A percentile compares a stretch with the other conserved stretches of the same genome.
Conservation (phyloP, 2,113 vertebrate genomes). For the Epinephelus lanceolatus region DNA sequence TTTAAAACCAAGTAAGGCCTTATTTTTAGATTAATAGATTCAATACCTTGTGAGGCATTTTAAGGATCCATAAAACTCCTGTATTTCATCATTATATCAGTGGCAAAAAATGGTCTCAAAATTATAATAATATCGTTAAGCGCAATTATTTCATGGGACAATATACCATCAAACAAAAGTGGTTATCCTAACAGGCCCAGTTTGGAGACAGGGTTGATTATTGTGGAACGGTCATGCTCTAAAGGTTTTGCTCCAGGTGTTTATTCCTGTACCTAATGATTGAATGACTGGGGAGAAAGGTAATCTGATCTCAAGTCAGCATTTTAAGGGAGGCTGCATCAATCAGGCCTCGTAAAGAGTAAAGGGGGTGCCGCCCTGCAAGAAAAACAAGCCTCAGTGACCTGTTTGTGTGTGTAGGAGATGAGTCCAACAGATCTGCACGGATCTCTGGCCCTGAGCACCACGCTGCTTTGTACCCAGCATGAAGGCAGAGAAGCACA, state of each 20-base stretch:
- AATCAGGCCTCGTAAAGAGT: conserved; percentile 35
- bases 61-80: too few relatives aligned
- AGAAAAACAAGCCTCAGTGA: conserved; percentile 56
- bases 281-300: conserved; percentile 9
- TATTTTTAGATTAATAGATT: too few relatives aligned
- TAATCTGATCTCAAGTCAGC: conserved; percentile 50
- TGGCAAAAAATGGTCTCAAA: too few relatives aligned
- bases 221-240: not conserved
- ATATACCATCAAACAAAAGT: too few relatives aligned
- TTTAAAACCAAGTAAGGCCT: too few relatives aligned
- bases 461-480: conserved; percentile 64
- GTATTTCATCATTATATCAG: too few relatives aligned
- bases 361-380: conserved; percentile 28
- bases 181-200: not conserved
- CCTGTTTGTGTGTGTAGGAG: conserved; percentile 54
- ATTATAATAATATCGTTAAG: too few relatives aligned
- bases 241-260: conserved; percentile 40
- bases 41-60: too few relatives aligned
- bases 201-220: conserved; percentile 18
- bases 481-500: conserved; percentile 49
- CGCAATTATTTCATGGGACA: too few relatives aligned
- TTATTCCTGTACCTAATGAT: conserved; percentile 40
- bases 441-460: conserved; percentile 43
- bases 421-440: conserved; percentile 49
- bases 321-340: conserved; percentile 40